Conservation (phyloP, 92 coral and sea anemone species). For the Ricordea florida region DNA sequence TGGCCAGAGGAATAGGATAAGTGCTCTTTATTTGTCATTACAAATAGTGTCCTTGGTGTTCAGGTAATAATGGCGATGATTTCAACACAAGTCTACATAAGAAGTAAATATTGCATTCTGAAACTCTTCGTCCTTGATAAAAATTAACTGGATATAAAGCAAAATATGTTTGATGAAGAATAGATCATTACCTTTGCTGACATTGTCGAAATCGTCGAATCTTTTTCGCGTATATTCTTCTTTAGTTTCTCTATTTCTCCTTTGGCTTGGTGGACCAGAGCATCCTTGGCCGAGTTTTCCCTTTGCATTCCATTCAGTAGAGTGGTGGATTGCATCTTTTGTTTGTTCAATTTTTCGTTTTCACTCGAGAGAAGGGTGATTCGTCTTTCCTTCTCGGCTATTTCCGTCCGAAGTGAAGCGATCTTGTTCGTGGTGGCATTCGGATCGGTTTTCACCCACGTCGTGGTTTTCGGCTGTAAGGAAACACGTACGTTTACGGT, state of each 20-base stretch:
- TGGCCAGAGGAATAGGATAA: no score
- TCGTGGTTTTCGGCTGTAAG: conserved; percentile 32
- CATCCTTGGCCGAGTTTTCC: conserved; percentile 91
- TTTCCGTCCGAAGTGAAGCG: conserved; percentile 81
- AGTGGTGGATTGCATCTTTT: conserved; percentile 78
- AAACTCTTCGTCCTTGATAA: conserved; percentile 12
- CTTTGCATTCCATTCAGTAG: conserved; percentile 86
- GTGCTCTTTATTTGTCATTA: no score
- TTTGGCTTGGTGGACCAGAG: conserved; percentile 83
- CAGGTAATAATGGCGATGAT: no score
- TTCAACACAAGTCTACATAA: no score
- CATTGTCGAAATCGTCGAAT: conserved; percentile 70
- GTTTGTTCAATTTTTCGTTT: conserved; percentile 77
- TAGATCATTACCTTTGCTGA: conserved; percentile 79
- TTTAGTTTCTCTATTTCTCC: conserved; percentile 75
- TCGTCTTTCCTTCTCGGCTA: conserved; percentile 81
- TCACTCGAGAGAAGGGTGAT: conserved; percentile 80
- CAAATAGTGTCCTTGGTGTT: no score
- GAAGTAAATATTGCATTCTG: no score
- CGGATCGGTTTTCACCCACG: conserved; percentile 64
- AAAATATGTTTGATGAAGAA: no score
- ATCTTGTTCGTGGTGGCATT: conserved; percentile 75
- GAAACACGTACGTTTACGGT: no score
- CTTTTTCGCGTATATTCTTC: conserved; percentile 86
- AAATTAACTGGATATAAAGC: no score